Conservation (phyloP, 2,797 vertebrate species). For the Myiotriccus ornatus region DNA sequence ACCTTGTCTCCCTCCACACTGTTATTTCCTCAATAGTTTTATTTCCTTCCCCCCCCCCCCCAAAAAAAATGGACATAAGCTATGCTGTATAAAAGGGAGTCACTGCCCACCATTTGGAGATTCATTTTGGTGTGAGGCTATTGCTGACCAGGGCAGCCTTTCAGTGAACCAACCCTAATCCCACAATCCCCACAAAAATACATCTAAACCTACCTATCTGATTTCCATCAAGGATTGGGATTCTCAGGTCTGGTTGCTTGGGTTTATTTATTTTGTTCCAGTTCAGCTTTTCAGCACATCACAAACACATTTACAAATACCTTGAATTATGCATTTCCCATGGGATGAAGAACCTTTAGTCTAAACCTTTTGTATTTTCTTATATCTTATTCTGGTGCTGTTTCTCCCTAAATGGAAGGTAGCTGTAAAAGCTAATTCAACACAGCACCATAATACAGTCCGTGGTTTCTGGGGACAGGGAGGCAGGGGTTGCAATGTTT, state of each 20-base stretch:
- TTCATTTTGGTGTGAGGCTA: neutral
- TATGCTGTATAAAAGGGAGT: neutral
- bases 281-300: conserved; percentile 49
- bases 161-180: neutral
- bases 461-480: neutral
- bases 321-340: conserved; percentile 56
- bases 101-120: neutral
- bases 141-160: neutral
- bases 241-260: neutral
- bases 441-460: neutral
- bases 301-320: conserved; percentile 51
- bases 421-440: conserved; percentile 37
- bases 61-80: neutral
- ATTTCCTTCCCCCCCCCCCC: neutral
- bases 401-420: neutral
- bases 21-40: neutral
- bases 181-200: neutral
- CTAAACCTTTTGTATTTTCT: conserved; percentile 30
- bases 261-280: conserved; percentile 46
- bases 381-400: neutral
- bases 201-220: neutral
- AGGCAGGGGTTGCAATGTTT: neutral
- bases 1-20: neutral
- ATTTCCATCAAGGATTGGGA: conserved; percentile 32
- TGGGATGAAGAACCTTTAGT: conserved; percentile 14